Evolutionary conservation across 2,888 invertebrate genomes (phyloP), one percentile per base, ranked within the genome.

Genomic region (Smittia aterrima): DNA sequence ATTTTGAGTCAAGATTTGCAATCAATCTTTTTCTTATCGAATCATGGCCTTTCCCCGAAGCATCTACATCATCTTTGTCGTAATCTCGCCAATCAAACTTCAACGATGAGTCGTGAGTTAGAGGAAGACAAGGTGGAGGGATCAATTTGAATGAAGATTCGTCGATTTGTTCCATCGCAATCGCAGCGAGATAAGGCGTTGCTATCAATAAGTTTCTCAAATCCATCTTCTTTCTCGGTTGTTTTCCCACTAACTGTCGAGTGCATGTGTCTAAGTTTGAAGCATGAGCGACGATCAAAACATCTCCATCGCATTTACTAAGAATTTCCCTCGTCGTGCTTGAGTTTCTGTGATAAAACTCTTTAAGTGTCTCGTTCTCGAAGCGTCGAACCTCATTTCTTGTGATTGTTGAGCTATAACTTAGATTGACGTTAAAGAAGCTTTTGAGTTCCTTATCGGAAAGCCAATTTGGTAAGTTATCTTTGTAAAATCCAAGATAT

Each of bases 221-320:
- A 78, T 91, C 91, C 64, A 85, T 85, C 13, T 88, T 86, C 18
- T 84, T 84, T 62, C 92, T 86, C 1, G 90, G 86, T 72, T 84
- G 82, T 66, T 86, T 80, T 0, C 92, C 92, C 1, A 89, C 83
- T 66, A 95, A 81, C 79, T 92, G 90, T 68, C 92, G 85, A 0
- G 93, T 90, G 78, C 92, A 92, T 7, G 92, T 89, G 79, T 97
- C 97, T 76, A 97, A 82, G 0, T 95, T 93, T 0, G 94, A 91
- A 0, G 97, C 96, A 85, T 98, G 98, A 0, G 92, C 97, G 9
- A 98, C 91, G 78, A 98, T 86, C 72, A 98, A 84, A 66, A 97
- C 84, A 83, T 94, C 94, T n/a, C 95, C 95, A 77, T 86, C 90
- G 47, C 24, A 74, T 66, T 66, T 38, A 25, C 53, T 75, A n/a